These are phyloP conservation scores for Papilio demoleus DNA, from an alignment of 2,888 invertebrate genomes.

Conservation along the genomic window DNA sequence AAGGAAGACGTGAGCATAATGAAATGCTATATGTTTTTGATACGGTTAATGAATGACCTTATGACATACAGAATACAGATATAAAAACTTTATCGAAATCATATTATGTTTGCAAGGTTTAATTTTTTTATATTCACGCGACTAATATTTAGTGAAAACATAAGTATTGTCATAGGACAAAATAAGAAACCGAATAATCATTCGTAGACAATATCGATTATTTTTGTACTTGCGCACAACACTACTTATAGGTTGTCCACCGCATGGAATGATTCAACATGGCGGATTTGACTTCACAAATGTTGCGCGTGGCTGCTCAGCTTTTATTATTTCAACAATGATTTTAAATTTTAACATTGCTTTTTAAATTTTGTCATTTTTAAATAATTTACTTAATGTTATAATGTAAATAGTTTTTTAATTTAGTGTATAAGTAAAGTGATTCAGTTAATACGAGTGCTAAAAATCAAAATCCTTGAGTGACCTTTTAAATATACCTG, in stretches of 20 bases:
- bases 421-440: slow-evolving; percentile 68
- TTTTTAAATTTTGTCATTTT: slow-evolving; percentile 59
- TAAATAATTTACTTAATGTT: slow-evolving; percentile 56
- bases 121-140: no score
- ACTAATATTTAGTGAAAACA: no score
- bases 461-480: slow-evolving; percentile 76
- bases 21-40: no score
- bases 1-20: no score
- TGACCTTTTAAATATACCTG: slow-evolving; percentile 78
- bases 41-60: no score
- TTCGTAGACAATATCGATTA: slow-evolving; percentile 58
- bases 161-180: not conserved
- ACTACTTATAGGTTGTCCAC: slow-evolving; percentile 66
- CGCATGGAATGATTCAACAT: slow-evolving; percentile 78
- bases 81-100: no score
- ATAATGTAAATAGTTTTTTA: slow-evolving; percentile 62
- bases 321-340: slow-evolving; percentile 47
- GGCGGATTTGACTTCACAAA: slow-evolving; percentile 78
- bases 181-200: slow-evolving; percentile 21
- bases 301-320: slow-evolving; percentile 72
- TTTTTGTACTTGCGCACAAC: slow-evolving; percentile 74
- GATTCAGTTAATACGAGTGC: slow-evolving; percentile 68
- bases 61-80: no score
- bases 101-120: no score
- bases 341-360: not conserved